Evolutionary conservation across 2,888 invertebrate species (phyloP), one percentile per base, ranked within the genome.

Genomic region (Tetheella fluctuosa): DNA sequence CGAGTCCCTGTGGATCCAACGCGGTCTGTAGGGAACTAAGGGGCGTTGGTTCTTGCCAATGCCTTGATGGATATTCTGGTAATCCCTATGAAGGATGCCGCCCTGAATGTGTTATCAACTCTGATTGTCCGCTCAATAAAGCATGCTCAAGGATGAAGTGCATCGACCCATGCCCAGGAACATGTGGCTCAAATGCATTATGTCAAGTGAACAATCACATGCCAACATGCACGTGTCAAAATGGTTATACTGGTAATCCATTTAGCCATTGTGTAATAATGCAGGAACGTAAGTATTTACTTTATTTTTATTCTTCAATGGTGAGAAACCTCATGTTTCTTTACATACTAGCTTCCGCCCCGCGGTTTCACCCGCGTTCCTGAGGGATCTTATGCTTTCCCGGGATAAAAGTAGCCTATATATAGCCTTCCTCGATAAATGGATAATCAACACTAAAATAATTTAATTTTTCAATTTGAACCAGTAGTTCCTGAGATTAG

Each of bases 51-150:
- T 94, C 96, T 34, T 96, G 96, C 76, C 95, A 95, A 62, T 96
- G 96, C 74, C 83, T 94, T 55, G 94, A 94, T 30, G 93, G 92
- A 5, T 96, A 94, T 76, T 94, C 94, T 67, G 97, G 97, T 65
- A 96, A 97, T 88, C 97, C 97, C 10, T 96, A 96, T 81, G 95
- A 96, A 86, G 96, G 95, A 39, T 97, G 96, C 80, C 93, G 96
- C 63, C 96, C 96, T 10, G 96, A 96, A 88, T 97, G 96, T 80
- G 88, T 95, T 0, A 88, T 96, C 6, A 96, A 96, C 84, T 94
- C 95, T 0, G 96, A 96, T 77, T 97, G 97, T 79, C 92, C 95
- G 1, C 94, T 96, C 0, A 95, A 95, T 72, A 94, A 90, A 75
- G 96, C 96, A 23, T 97, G 97, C 78, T 93, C 96, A 12, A 94